phyloP scores from a whole-genome alignment of 2,113 vertebrate species.

The Morone chrysops region DNA sequence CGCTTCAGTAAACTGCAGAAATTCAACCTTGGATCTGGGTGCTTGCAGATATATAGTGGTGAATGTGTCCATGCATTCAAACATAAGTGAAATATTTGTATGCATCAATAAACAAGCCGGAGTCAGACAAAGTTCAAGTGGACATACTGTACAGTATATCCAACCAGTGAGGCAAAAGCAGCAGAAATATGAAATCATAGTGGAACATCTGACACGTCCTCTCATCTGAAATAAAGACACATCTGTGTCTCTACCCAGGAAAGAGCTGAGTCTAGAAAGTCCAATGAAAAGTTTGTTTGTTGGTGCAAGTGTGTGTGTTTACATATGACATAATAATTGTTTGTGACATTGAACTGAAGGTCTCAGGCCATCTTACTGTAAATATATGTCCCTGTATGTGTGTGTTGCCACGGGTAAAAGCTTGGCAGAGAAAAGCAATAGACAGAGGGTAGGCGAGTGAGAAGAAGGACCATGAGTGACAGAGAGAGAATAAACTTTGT shows the following conservation, averaged over 20 bases:
- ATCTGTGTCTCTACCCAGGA: conserved; percentile 35
- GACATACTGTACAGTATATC: conserved; percentile 30
- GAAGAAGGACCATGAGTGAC: neutral
- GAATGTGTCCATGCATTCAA: neutral
- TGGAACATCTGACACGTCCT: conserved; percentile 65
- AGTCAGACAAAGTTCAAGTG: conserved; percentile 48
- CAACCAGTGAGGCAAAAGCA: conserved; percentile 45
- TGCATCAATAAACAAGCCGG: conserved; percentile 48
- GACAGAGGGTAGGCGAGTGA: neutral
- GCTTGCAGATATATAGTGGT: neutral
- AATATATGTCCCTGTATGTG: conserved; percentile 9
- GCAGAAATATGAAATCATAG: conserved; percentile 59
- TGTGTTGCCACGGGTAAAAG: neutral
- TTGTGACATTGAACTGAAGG: conserved; percentile 56
- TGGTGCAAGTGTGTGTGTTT: neutral
- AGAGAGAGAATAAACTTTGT: neutral
- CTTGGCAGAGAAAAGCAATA: neutral
- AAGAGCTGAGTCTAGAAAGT: neutral
- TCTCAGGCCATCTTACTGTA: neutral
- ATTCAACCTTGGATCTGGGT: neutral
- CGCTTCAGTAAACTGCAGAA: conserved; percentile 3
- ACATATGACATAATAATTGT: conserved; percentile 48
- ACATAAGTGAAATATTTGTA: neutral
- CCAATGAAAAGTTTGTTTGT: conserved; percentile 34
- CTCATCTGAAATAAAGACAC: conserved; percentile 46